Evolutionary conservation across 2,113 vertebrate species (phyloP), one percentile per base, ranked within the genome.

Genomic region (Neotragus moschatus): DNA sequence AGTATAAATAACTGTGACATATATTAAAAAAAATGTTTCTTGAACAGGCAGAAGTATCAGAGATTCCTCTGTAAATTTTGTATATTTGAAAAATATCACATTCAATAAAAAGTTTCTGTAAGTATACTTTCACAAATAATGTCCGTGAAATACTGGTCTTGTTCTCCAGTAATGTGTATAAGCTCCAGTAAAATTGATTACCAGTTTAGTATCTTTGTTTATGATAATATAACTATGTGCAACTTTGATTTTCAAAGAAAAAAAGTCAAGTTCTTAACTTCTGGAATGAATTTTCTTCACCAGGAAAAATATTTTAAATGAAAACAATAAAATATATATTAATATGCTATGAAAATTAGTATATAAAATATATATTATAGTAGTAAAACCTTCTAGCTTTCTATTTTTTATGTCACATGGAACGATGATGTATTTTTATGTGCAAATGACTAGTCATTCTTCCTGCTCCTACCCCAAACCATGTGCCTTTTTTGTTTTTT

Each of bases 211-310:
- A 80, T 14, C 10, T 75, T 90, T 97, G 70, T 89, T 88, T 55
- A 81, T 85, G 58, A 58, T 81, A 90, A 6, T 28, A 84, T 94
- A 94, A 80, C 63, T 90, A 66, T 30, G 33, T 45, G 61, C 6
- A 92, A 85, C 19, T 91, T 58, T 95, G 47, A 92, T 87, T 97
- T 92, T 79, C 66, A 60, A 85, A 93, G 60, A 11, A 10, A 45
- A 88, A 79, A 84, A 0, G 5, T 91, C 12, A 91, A 63, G 19
- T 51, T 88, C 45, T 66, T 45, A 56, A 85, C 13, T 56, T 61
- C 21, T 80, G 4, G 47, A 90, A 70, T 90, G 39, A 49, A 5
- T 56, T 97, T 91, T 85, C 33, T 94, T 55, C 3, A 56, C 7
- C n/a, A 94, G 7, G 21, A 92, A 92, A 97, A 89, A 1, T 81